Evolutionary conservation across 2,797 vertebrate species (phyloP).

Genomic region (Poeciliopsis paucimaculata): DNA sequence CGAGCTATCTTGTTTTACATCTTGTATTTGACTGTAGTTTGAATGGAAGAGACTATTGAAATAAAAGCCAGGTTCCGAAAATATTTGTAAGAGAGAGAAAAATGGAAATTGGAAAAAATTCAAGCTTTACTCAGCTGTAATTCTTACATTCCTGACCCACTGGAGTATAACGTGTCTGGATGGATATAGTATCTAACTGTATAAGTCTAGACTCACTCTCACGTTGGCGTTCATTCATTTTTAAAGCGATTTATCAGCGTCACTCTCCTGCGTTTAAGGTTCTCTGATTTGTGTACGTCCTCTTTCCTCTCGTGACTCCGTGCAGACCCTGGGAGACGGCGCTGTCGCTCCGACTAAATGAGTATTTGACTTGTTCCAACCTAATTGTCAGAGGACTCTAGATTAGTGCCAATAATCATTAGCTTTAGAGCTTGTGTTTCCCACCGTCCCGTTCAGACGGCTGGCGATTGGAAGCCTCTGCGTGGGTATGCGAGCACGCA

Average conservation of each 20-base stretch:
- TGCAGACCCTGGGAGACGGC: neutral
- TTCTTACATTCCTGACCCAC: neutral
- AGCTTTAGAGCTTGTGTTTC: neutral
- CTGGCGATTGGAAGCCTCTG: slow-evolving; percentile 7
- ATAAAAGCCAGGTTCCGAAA: too few relatives aligned
- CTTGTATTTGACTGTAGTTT: too few relatives aligned
- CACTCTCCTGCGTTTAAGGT: neutral
- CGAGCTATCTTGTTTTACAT: too few relatives aligned
- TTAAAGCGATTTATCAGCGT: neutral
- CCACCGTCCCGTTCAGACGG: neutral
- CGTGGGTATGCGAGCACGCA: slow-evolving; percentile 8
- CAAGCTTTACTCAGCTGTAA: too few relatives aligned
- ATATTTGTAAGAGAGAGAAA: too few relatives aligned
- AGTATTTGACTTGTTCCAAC: slow-evolving; percentile 12
- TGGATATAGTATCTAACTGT: neutral
- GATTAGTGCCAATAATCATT: slow-evolving; percentile 15
- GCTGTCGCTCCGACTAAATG: neutral
- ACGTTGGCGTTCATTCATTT: neutral
- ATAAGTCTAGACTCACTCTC: neutral
- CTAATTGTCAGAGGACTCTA: slow-evolving; percentile 11
- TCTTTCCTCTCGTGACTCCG: neutral
- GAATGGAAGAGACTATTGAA: too few relatives aligned
- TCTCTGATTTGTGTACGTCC: neutral
- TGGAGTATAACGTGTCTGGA: neutral
- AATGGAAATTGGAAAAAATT: too few relatives aligned